Evolutionary conservation across 2,888 invertebrate species (phyloP), one percentile per base, ranked within the genome.

Genomic region (Drosophila antonietae): DNA sequence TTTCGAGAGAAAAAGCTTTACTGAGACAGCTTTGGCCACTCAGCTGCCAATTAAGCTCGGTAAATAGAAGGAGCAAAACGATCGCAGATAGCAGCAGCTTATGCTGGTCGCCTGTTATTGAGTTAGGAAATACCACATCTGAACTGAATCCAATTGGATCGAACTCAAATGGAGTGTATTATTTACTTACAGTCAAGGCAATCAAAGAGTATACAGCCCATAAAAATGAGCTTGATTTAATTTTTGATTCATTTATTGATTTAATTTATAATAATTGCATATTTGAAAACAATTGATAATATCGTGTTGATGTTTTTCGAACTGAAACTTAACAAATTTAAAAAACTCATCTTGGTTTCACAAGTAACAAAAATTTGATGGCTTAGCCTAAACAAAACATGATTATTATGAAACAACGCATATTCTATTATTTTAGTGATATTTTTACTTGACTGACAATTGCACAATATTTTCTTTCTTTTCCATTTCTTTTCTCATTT

Each of bases 231-330:
- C 0, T 10, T 9, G 18, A 14, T 31, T 44, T 15, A 35, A 12
- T 56, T 41, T 49, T 53, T 52, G 31, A 68, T 64, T 79, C 57
- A 37, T 82, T 71, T 78, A 63, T 81, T 70, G 46, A 44, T 72
- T 78, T 64, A 62, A 69, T 59, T 44, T 59, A 61, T 49, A 79
- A 77, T 78, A 65, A 37, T 78, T 70, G 68, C 73, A 78, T 63
- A 75, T 67, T 72, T 78, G 47, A 62, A 73, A 89, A 88, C 82
- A 83, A 79, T 74, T 65, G 64, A 76, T 89, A 89, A 84, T 89
- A 89, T 89, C 86, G 64, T 79, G 18, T 83, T 81, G 56, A 41
- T 47, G 69, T 41, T 53, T 63, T 39, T 64, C 39, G 35, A 65
- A 70, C 46, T 73, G 63, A 71, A 73, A 70, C 61, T 68, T 85